Conservation (phyloP, 2,888 invertebrate species). For the Drosophila incognita region DNA sequence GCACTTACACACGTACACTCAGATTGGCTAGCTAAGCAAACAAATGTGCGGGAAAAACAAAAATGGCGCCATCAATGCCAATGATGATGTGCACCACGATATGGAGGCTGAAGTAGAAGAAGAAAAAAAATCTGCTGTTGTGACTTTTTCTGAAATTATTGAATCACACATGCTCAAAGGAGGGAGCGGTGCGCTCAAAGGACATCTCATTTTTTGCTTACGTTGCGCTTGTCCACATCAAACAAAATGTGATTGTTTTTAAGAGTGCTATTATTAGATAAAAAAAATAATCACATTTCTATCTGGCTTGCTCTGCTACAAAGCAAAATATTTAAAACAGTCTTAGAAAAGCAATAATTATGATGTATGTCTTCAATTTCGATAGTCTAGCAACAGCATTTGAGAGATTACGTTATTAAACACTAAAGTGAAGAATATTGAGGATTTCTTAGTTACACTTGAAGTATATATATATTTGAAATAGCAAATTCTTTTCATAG, state of each 20-base stretch:
- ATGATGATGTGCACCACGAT: slow-evolving; percentile 54
- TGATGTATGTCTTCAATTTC: neutral
- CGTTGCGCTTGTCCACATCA: slow-evolving; percentile 37
- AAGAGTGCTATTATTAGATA: neutral
- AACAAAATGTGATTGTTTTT: slow-evolving; percentile 18
- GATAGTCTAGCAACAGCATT: neutral
- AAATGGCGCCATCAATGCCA: slow-evolving; percentile 77
- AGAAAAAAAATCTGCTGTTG: slow-evolving; percentile 23
- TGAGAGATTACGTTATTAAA: neutral
- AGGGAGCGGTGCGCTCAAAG: neutral
- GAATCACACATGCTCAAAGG: slow-evolving; percentile 25
- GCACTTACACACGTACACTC: slow-evolving; percentile 18
- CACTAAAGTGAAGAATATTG: neutral
- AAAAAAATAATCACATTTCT: neutral
- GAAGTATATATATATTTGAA: too few species aligned
- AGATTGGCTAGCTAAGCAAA: slow-evolving; percentile 59
- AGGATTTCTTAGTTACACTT: neutral
- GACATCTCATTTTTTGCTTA: slow-evolving; percentile 45
- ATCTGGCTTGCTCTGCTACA: neutral
- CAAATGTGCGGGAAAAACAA: slow-evolving; percentile 65
- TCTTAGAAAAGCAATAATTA: neutral
- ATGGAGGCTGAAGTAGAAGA: slow-evolving; percentile 20
- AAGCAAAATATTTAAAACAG: neutral
- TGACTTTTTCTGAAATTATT: slow-evolving; percentile 57
- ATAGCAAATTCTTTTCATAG: neutral